phyloP scores from a whole-genome alignment of 2,113 vertebrate genomes.

The Gasterosteus nipponicus region DNA sequence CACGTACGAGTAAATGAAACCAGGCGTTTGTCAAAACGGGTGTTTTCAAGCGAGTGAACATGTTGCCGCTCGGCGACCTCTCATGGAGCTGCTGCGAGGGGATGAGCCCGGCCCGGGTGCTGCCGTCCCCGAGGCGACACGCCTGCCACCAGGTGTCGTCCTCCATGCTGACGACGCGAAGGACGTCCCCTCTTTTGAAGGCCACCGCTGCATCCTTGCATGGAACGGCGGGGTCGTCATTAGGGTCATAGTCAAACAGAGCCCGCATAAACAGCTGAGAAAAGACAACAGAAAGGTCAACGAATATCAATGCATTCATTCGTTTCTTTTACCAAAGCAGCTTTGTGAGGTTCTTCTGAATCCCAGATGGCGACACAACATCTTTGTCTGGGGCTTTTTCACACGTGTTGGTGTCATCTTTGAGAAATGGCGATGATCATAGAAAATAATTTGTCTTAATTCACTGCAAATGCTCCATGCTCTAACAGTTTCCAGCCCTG shows the following conservation, averaged over 20 bases:
- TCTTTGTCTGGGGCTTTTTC: slow-evolving; percentile 26
- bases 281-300: slow-evolving; percentile 12
- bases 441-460: slow-evolving; percentile 64
- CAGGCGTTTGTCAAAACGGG: background rate
- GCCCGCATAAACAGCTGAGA: slow-evolving; percentile 90
- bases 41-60: background rate
- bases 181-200: slow-evolving; percentile 91
- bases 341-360: slow-evolving; percentile 3
- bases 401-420: slow-evolving; percentile 46
- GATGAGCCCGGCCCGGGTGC: slow-evolving; percentile 87
- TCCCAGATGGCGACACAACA: slow-evolving; percentile 22
- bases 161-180: slow-evolving; percentile 92
- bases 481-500: slow-evolving; percentile 51
- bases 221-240: slow-evolving; percentile 89
- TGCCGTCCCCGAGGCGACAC: slow-evolving; percentile 81
- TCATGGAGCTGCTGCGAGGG: slow-evolving; percentile 94
- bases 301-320: background rate
- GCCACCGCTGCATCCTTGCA: slow-evolving; percentile 92
- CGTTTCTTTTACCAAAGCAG: slow-evolving; percentile 12
- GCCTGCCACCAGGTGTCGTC: slow-evolving; percentile 97
- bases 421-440: slow-evolving; percentile 59
- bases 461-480: slow-evolving; percentile 46
- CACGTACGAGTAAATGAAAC: slow-evolving; percentile 1
- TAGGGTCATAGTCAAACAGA: slow-evolving; percentile 91
- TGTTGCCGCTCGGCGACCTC: slow-evolving; percentile 77